A percentile compares a stretch with the other conserved stretches of the same genome.
phyloP scores from a whole-genome alignment of 2,797 vertebrate genomes.

The Rhinophrynus dorsalis region DNA sequence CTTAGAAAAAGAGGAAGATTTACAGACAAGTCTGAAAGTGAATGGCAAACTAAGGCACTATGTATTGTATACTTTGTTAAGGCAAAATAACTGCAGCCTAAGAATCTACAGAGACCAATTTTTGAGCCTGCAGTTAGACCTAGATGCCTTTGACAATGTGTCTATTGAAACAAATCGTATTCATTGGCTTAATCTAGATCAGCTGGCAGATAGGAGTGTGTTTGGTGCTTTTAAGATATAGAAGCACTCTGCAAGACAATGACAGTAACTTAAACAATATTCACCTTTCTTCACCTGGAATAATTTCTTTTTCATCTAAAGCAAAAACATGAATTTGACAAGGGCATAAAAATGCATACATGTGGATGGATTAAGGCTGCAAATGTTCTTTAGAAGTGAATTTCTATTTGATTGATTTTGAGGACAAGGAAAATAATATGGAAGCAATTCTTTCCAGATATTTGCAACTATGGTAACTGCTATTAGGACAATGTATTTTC shows the following conservation, averaged over 20 bases:
- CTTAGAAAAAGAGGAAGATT: conserved; percentile 23
- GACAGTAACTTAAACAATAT: too few species aligned
- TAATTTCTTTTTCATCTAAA: too few species aligned
- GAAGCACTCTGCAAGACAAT: neutral
- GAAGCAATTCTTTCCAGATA: too few species aligned
- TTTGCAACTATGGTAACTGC: too few species aligned
- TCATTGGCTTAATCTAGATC: neutral
- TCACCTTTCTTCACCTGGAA: too few species aligned
- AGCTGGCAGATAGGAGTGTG: neutral
- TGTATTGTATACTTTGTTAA: neutral
- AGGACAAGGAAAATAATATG: too few species aligned
- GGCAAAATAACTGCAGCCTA: neutral
- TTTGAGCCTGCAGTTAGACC: conserved; percentile 2
- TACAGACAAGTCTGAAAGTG: neutral
- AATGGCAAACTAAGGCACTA: neutral
- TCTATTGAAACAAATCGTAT: neutral
- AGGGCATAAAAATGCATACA: neutral
- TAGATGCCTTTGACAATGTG: neutral
- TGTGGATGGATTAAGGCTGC: neutral
- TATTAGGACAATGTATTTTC: too few species aligned
- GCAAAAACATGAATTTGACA: too few species aligned
- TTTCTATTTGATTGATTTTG: too few species aligned
- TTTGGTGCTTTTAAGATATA: conserved; percentile 28
- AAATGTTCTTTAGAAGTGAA: neutral
- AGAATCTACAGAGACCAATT: conserved; percentile 17